Base-by-base conservation (phyloP, 2,113 vertebrate species). In the Pterocles orientalis region DNA sequence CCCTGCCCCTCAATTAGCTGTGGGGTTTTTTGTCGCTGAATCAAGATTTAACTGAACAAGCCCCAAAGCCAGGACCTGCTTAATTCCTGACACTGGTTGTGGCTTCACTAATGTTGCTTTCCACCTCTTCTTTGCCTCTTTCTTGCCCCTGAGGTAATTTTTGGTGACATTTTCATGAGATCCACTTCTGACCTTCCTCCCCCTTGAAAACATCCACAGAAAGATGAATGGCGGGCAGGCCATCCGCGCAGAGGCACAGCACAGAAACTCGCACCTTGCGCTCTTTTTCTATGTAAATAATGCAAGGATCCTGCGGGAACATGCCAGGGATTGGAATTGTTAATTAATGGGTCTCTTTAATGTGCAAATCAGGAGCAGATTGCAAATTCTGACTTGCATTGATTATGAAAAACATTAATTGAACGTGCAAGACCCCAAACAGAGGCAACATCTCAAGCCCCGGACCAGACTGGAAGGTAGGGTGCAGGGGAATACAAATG, bases 281-380 rank as follows among this genome's bases (percentile, higher is more conserved):
- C 97, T 97, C 96, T 84, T 90, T 97, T 97, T 88, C 97, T 97
- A 95, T 97, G 96, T 98, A 98, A 98, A 98, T 98, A 98, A 98
- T 88, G 96, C 97, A 97, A 96, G 96, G 96, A 97, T 98, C 97
- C 98, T 97, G 96, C 50, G 94, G 98, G 98, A 98, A 97, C 97
- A 90, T 95, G 97, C 97, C 97, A 97, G 96, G 97, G 96, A 98
- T 96, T 96, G 97, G 96, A 97, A 97, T 98, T 97, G 97, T 98
- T 98, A 98, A 98, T 98, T 98, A 98, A 98, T 98, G 98, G 97
- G 73, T 95, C 98, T 98, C 98, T 98, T 98, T 98, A 98, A 98
- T 98, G 98, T 98, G 97, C 98, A 98, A 98, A 98, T 98, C 98
- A 98, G 98, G 97, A 97, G 97, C 98, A 98, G 98, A 97, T 95